Evolutionary conservation across 2,797 vertebrate species (phyloP).

Genomic region (Gobio occitaniae): DNA sequence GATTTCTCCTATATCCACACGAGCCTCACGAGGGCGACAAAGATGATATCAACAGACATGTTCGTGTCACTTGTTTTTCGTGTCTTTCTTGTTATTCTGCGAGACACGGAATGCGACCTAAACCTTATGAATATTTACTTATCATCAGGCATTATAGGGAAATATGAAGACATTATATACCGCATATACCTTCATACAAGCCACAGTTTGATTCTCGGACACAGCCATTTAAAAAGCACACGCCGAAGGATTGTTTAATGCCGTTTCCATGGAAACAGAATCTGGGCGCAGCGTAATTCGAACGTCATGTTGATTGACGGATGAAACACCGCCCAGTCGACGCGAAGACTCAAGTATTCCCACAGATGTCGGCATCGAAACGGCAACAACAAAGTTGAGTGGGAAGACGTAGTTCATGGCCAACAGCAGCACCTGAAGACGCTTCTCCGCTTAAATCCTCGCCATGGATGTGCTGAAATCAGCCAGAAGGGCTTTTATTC

Average conservation of each 20-base stretch:
- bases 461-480: slow-evolving; percentile 85
- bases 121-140: not conserved
- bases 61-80: not conserved
- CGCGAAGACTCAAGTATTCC: slow-evolving; percentile 49
- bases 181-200: not conserved
- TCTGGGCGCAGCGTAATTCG: not conserved
- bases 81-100: not conserved
- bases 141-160: not conserved
- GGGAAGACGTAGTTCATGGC: slow-evolving; percentile 8
- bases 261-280: slow-evolving; percentile 26
- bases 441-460: slow-evolving; percentile 13
- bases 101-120: not conserved
- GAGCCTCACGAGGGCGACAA: slow-evolving; percentile 43
- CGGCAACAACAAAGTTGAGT: slow-evolving; percentile 43
- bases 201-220: not conserved
- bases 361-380: slow-evolving; percentile 53
- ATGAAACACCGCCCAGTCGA: slow-evolving; percentile 54
- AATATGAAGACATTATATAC: not conserved
- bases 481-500: slow-evolving; percentile 82
- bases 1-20: slow-evolving; percentile 43
- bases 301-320: slow-evolving; percentile 41
- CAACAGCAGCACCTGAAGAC: slow-evolving; percentile 16
- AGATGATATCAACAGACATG: not conserved
- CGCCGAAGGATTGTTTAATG: not conserved
- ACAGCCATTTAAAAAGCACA: not conserved